phyloP scores from a whole-genome alignment of 1,140 invertebrate genomes.

The Helicorthomorpha holstii region DNA sequence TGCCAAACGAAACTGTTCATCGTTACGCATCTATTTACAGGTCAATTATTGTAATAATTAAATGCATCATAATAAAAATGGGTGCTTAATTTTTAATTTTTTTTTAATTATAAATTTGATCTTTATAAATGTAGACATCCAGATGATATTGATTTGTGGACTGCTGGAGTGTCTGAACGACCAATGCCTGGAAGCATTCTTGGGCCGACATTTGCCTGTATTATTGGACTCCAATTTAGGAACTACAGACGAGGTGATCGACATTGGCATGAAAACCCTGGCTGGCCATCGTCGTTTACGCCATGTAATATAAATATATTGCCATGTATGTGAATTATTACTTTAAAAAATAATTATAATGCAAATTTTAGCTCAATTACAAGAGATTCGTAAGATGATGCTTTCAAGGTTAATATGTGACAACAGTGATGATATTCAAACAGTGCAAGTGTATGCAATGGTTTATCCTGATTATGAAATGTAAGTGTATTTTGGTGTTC shows the following conservation, averaged over 20 bases:
- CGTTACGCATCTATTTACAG: conserved; percentile 17
- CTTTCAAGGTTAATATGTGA: conserved; percentile 26
- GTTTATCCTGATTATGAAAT: conserved; percentile 19
- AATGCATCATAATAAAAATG: neutral
- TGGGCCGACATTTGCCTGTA: conserved; percentile 32
- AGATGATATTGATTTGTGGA: conserved; percentile 18
- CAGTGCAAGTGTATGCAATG: conserved; percentile 24
- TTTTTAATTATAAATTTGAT: conserved; percentile 2
- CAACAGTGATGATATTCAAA: conserved; percentile 27
- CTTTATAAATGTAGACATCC: conserved; percentile 4
- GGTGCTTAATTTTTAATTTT: neutral
- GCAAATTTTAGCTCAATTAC: conserved; percentile 21
- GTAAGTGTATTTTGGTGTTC: conserved; percentile 13
- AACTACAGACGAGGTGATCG: conserved; percentile 18
- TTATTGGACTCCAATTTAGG: conserved; percentile 29
- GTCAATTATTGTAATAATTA: conserved; percentile 9
- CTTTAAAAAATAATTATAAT: neutral
- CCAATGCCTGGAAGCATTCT: conserved; percentile 20
- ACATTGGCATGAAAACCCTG: conserved; percentile 17
- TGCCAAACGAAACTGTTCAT: conserved; percentile 16
- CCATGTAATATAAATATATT: conserved; percentile 18
- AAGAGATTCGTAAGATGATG: conserved; percentile 25
- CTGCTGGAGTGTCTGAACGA: conserved; percentile 23
- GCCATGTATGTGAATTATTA: neutral
- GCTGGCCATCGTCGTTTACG: conserved; percentile 18